phyloP scores from a whole-genome alignment of 2,888 invertebrate genomes.

The Rhorus exstirpatorius region DNA sequence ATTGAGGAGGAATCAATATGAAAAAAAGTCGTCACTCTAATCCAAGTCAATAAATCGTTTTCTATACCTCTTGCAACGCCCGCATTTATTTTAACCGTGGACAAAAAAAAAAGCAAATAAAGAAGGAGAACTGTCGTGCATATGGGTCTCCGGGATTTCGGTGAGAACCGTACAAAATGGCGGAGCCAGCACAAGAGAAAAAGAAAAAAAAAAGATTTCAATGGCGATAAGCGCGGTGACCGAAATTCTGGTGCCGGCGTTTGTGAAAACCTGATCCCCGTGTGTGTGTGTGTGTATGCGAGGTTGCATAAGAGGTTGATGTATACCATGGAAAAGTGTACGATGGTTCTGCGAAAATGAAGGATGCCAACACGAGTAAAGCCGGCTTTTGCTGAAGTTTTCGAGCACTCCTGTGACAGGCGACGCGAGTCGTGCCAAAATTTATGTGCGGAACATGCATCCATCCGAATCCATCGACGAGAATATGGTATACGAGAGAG shows the following conservation, averaged over 20 bases:
- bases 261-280: slow-evolving; percentile 1
- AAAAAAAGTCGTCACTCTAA: background rate
- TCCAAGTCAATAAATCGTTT: background rate
- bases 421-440: slow-evolving; percentile 77
- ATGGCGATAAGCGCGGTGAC: slow-evolving; percentile 48
- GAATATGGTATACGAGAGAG: slow-evolving; percentile 30
- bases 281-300: too few relatives aligned
- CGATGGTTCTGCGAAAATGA: slow-evolving; percentile 74
- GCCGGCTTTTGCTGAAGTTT: slow-evolving; percentile 73
- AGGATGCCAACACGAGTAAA: slow-evolving; percentile 73
- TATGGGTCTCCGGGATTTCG: background rate
- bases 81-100: background rate
- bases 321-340: slow-evolving; percentile 29
- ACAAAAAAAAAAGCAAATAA: background rate
- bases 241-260: slow-evolving; percentile 38
- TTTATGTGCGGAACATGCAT: slow-evolving; percentile 81
- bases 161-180: background rate
- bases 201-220: slow-evolving; percentile 3
- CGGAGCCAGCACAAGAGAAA: background rate
- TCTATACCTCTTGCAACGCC: background rate
- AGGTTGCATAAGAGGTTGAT: background rate
- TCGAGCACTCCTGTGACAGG: slow-evolving; percentile 75
- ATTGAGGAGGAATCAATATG: background rate
- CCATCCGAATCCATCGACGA: slow-evolving; percentile 76
- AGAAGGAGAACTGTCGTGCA: background rate